These are phyloP conservation scores for Intellagama lesueurii DNA, from an alignment of 2,797 vertebrate species.

Conservation along the genomic window DNA sequence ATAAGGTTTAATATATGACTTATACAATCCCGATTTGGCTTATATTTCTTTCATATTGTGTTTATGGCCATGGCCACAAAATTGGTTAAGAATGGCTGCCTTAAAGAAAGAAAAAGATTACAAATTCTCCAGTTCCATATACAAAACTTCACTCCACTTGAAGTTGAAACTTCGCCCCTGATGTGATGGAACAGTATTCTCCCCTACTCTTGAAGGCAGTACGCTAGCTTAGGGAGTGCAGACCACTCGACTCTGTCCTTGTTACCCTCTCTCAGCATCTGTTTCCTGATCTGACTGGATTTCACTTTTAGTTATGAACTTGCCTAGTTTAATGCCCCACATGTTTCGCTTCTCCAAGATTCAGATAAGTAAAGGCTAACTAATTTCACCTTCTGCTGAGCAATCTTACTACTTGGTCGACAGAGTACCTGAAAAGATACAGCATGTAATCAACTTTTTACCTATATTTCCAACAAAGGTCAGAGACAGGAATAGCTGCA, in stretches of 20 bases:
- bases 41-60: no score
- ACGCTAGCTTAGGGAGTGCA: not conserved
- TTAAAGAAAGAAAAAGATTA: not conserved
- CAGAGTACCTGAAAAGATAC: not conserved
- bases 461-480: constrained; percentile 31
- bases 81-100: not conserved
- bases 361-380: constrained; percentile 1
- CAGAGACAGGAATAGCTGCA: constrained; percentile 39
- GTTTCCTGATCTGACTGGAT: not conserved
- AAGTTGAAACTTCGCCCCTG: not conserved
- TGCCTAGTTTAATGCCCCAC: not conserved
- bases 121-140: not conserved
- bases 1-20: no score
- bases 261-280: no score
- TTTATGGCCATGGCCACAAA: not conserved
- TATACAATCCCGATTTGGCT: no score
- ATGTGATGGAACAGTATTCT: not conserved
- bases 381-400: not conserved
- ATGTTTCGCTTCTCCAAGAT: constrained; percentile 21
- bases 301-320: not conserved
- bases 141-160: not conserved
- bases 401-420: constrained; percentile 14
- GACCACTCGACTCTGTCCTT: no score
- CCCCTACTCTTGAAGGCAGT: not conserved
- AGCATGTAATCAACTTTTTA: constrained; percentile 21